These are phyloP conservation scores for Xylocampa areola DNA, from an alignment of 2,888 invertebrate genomes.

Conservation along the genomic window DNA sequence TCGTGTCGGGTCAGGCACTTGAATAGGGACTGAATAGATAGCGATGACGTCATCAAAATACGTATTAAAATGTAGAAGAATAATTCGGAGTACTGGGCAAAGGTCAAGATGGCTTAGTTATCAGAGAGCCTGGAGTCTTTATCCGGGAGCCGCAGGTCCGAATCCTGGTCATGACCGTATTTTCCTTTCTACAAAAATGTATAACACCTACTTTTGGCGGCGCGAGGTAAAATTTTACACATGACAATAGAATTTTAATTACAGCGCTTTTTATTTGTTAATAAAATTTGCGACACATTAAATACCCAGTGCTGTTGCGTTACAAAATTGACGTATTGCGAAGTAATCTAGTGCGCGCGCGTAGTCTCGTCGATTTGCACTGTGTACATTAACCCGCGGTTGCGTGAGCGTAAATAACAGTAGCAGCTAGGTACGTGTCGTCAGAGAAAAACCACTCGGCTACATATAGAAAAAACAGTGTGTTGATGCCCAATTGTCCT, in stretches of 20 bases:
- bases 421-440: conserved; percentile 57
- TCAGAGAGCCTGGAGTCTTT: too few relatives aligned
- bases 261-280: background rate
- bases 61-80: too few relatives aligned
- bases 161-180: too few relatives aligned
- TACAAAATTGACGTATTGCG: conserved; percentile 42
- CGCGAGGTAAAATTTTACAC: background rate
- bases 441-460: conserved; percentile 52
- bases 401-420: conserved; percentile 62
- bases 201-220: background rate
- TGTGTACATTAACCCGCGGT: conserved; percentile 37
- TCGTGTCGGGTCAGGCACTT: too few relatives aligned
- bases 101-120: too few relatives aligned
- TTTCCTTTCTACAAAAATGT: too few relatives aligned
- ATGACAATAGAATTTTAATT: background rate
- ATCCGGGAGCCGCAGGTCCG: too few relatives aligned
- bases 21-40: too few relatives aligned
- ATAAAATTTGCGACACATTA: conserved; percentile 17
- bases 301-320: conserved; percentile 32
- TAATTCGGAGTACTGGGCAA: too few relatives aligned
- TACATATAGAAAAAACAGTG: conserved; percentile 55
- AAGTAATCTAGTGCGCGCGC: conserved; percentile 21
- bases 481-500: too few relatives aligned
- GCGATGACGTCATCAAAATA: too few relatives aligned
- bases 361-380: conserved; percentile 17